Evolutionary conservation across 2,113 vertebrate species (phyloP), one percentile per base, ranked within the genome.

Genomic region (Aleadryas rufinucha): DNA sequence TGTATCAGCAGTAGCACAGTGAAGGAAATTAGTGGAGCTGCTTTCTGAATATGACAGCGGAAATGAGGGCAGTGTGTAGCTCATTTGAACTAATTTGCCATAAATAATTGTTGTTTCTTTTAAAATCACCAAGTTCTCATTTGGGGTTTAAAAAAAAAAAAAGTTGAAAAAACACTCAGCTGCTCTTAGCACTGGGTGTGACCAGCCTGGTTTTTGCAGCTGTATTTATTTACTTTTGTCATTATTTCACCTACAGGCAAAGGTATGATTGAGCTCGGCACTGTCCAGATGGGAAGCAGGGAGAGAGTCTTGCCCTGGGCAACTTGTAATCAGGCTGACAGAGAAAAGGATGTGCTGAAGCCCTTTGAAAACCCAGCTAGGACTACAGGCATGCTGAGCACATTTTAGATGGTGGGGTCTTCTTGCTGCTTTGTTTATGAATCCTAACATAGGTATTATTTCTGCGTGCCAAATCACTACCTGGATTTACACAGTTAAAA

Each of bases 191-290:
- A 35, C 27, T 59, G 8, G 1, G 27, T 66, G 39, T 89, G 42
- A 37, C 35, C 75, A 39, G 27, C 14, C 27, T 85, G 66, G 2
- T 16, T 92, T 89, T 70, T 69, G 49, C 91, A 96, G 90, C 90
- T 94, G 83, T 91, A 54, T 93, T 96, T 96, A 69, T 91, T 88
- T 91, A 72, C 54, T 87, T 95, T 69, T 77, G 39, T 66, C 44
- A 27, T 65, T 59, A 49, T 72, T 86, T 71, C 52, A 91, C 52
- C 82, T 93, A 80, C 59, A 88, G 79, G 94, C 81, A 45, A 80
- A 92, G 79, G 84, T 89, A 53, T 52, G 65, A 93, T 69, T 80
- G 61, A 91, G 71, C 66, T 92, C 0, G 0, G 69, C 76, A 60
- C 54, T 64, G 77, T 84, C 94, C 93, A 91, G 70, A 90, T 91